Base-by-base conservation (phyloP, 2,797 vertebrate genomes). In the Lemur catta region DNA sequence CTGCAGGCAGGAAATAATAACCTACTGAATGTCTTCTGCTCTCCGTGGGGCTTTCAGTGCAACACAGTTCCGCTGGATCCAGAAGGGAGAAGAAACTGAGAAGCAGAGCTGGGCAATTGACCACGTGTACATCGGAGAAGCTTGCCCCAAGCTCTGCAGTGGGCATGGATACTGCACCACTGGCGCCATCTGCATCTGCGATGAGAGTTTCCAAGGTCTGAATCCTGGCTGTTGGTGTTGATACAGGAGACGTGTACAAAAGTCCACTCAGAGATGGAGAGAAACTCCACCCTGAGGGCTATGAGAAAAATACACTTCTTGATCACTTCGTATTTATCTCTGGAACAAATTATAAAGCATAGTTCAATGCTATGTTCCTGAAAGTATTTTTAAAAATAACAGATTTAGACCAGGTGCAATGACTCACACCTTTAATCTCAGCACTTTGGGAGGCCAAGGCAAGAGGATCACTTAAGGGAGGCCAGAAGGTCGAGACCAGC, bases 41-140 rank as follows among this genome's bases (percentile, higher is more conserved):
- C 4, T 95, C 93, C 67, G 4, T 97, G 86, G 7, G 75, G 59
- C 97, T 98, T 96, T 67, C 98, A 99, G 99, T 72, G 99, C 99
- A 0, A 99, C 99, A 1, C 99, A 99, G 98, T 99, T 99, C 98
- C 99, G 99, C 89, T 99, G 99, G 99, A 99, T 99, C 98, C 99
- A 99, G 97, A 99, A 99, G 95, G 99, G 99, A 55, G 99, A 99
- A 80, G 98, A 99, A 4, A 98, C 99, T 0, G 99, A 99, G 98
- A 99, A 99, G 74, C 99, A 99, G 94, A 99, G 99, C 98, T 99
- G 99, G 99, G 99, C 99, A 0, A 99, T 99, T 0, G 99, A 99
- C 97, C 99, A 99, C 0, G 99, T 99, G 79, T 99, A 99, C 97
- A 99, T 99, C 0, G 99, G 99, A 18, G 99, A 99, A 97, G 99